These are phyloP conservation scores for Nyctalus aviator DNA, from an alignment of 2,797 vertebrate species.

Conservation along the genomic window DNA sequence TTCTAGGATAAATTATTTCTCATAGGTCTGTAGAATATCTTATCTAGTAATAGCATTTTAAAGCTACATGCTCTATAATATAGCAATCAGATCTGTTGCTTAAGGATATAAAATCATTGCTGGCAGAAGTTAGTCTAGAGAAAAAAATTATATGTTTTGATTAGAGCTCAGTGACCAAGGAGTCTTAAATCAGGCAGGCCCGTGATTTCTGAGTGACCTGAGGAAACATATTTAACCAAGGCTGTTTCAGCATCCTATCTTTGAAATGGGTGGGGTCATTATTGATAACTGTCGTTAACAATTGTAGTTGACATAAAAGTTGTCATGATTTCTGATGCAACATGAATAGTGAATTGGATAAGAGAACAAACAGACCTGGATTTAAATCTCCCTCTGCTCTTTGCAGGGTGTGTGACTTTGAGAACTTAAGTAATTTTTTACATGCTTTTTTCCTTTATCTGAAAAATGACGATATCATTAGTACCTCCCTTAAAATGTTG, in stretches of 20 bases:
- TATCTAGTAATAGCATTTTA: conserved; percentile 69
- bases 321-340: conserved; percentile 2
- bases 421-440: conserved; percentile 8
- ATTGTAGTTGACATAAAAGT: conserved; percentile 29
- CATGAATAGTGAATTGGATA: neutral
- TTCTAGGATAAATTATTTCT: conserved; percentile 18
- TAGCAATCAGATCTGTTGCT: conserved; percentile 65
- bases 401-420: neutral
- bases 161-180: conserved; percentile 56
- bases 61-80: conserved; percentile 50
- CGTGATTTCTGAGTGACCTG: conserved; percentile 33
- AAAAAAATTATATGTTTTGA: conserved; percentile 65
- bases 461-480: conserved; percentile 1
- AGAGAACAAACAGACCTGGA: neutral
- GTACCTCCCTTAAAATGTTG: neutral
- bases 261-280: neutral
- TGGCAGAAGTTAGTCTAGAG: conserved; percentile 61
- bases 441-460: neutral
- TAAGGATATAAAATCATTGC: conserved; percentile 64
- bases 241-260: neutral
- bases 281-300: neutral
- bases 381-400: neutral
- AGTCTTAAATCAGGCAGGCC: conserved; percentile 56
- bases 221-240: conserved; percentile 32
- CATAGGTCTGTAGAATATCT: conserved; percentile 53